Percentiles rank a stretch among this genome's conserved stretches.
Conservation (phyloP, 2,797 vertebrate genomes). For the Tarsius wallacei region DNA sequence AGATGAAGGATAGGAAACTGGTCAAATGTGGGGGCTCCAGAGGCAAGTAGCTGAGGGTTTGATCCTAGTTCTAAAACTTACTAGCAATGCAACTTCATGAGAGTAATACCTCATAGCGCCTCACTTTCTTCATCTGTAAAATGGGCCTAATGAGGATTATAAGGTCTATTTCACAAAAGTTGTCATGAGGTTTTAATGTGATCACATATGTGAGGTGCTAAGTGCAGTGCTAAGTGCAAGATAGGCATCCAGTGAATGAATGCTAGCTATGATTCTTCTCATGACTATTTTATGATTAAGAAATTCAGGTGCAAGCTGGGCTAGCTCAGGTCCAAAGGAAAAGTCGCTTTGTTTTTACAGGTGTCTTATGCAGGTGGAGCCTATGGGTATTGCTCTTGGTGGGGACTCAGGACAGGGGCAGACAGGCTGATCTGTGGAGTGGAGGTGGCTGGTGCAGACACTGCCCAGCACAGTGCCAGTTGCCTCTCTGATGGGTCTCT, state of each 20-base stretch:
- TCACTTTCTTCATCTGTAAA: background rate
- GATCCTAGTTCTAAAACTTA: background rate
- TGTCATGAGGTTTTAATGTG: background rate
- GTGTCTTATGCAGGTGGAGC: background rate
- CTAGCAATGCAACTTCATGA: background rate
- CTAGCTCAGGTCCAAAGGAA: background rate
- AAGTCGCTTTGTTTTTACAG: background rate
- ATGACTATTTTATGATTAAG: background rate
- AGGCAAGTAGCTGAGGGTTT: background rate
- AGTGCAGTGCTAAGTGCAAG: background rate
- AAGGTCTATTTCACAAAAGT: background rate
- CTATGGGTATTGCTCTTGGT: background rate
- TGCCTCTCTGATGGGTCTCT: background rate
- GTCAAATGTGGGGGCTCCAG: background rate
- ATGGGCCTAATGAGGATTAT: background rate
- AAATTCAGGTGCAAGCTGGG: background rate
- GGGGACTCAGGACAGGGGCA: background rate
- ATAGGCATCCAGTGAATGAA: background rate
- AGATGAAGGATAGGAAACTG: background rate
- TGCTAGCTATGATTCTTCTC: background rate
- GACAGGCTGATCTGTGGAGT: background rate
- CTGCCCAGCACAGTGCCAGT: rapidly evolving
- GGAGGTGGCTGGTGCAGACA: background rate
- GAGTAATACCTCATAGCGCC: background rate
- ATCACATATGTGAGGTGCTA: background rate